Percentiles rank a stretch among this genome's conserved stretches.
Evolutionary conservation across 2,888 invertebrate species (phyloP).

Genomic region (Athrips mouffetella): DNA sequence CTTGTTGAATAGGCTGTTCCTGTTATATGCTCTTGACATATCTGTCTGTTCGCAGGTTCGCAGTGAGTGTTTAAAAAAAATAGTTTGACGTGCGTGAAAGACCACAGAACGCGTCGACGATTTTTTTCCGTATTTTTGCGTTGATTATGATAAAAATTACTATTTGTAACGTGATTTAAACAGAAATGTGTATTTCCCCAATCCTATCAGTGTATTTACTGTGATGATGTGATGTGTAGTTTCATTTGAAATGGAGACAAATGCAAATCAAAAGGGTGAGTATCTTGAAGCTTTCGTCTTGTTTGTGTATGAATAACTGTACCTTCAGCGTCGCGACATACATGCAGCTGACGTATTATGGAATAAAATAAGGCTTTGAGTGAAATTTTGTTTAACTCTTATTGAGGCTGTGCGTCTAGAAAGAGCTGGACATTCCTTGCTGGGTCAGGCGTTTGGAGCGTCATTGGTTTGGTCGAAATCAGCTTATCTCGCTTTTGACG

Average conservation of each 20-base stretch:
- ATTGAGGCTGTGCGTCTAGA: not conserved
- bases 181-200: not conserved
- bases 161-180: not conserved
- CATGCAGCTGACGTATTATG: constrained; percentile 51
- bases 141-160: not conserved
- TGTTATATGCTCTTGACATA: too few species aligned
- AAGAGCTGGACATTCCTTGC: not conserved
- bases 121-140: constrained; percentile 3
- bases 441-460: constrained; percentile 25
- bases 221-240: constrained; percentile 67
- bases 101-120: constrained; percentile 11
- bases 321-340: constrained; percentile 45
- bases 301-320: constrained; percentile 74
- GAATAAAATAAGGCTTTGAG: constrained; percentile 23
- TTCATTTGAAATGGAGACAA: constrained; percentile 64
- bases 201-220: constrained; percentile 22
- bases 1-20: too few species aligned
- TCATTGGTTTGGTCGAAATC: constrained; percentile 21
- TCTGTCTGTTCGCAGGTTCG: too few species aligned
- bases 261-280: constrained; percentile 71
- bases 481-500: constrained; percentile 36
- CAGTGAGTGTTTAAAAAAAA: too few species aligned
- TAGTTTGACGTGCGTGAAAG: constrained; percentile 10
- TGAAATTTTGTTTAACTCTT: not conserved
- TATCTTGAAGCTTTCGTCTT: constrained; percentile 41